Evolutionary conservation across 2,888 invertebrate species (phyloP).

Genomic region (Pilophorus perplexus): DNA sequence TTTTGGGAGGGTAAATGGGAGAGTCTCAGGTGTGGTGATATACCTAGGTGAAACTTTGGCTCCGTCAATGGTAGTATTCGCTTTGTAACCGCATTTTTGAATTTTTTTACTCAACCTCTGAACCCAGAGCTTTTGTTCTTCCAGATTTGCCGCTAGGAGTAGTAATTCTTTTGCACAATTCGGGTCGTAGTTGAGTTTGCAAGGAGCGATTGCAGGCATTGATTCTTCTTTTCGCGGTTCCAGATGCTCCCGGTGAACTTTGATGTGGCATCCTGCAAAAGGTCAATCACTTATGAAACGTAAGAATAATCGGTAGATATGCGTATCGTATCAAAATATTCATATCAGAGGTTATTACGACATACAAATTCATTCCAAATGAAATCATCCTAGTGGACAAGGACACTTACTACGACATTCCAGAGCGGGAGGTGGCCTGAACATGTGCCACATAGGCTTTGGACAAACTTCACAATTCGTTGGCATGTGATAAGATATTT

Average conservation of each 20-base stretch:
- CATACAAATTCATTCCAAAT: no score
- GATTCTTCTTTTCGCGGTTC: constrained; percentile 74
- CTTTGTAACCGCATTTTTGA: constrained; percentile 88
- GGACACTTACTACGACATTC: constrained; percentile 82
- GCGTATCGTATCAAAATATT: no score
- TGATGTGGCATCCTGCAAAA: constrained; percentile 82
- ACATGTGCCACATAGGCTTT: constrained; percentile 95
- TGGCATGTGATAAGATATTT: constrained; percentile 96
- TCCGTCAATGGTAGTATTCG: constrained; percentile 68
- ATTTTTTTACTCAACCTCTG: constrained; percentile 85
- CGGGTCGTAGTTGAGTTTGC: constrained; percentile 94
- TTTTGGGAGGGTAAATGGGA: no score
- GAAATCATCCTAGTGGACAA: not conserved
- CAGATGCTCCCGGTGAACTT: constrained; percentile 96
- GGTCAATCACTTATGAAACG: no score
- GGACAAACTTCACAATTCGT: constrained; percentile 97
- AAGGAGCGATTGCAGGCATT: constrained; percentile 79
- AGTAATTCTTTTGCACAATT: constrained; percentile 90
- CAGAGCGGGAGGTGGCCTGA: constrained; percentile 94
- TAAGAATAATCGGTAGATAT: no score
- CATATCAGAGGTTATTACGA: no score
- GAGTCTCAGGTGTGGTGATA: no score
- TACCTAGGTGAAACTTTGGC: constrained; percentile 74
- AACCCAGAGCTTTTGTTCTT: constrained; percentile 93
- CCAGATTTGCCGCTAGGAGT: constrained; percentile 77